Percentiles rank a stretch among this genome's conserved stretches.
phyloP scores from a whole-genome alignment of 2,888 invertebrate genomes.

The Drosophila tripunctata region DNA sequence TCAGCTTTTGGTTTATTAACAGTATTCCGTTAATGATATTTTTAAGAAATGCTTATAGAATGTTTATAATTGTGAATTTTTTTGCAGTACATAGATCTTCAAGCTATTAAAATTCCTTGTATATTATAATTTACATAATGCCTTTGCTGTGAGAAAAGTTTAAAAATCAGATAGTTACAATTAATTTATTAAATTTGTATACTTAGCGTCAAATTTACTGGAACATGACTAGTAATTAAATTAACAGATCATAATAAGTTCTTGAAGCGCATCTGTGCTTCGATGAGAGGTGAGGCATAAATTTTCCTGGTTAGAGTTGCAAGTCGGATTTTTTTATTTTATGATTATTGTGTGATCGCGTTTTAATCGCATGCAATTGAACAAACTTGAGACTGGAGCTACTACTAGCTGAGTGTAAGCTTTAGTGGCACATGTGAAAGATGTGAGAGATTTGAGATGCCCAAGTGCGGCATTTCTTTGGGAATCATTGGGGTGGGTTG shows the following conservation, averaged over 20 bases:
- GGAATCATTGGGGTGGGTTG: slow-evolving; percentile 16
- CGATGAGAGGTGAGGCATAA: slow-evolving; percentile 2
- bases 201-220: background rate
- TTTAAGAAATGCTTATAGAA: too few species aligned
- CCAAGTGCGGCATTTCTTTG: slow-evolving; percentile 53
- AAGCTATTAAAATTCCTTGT: background rate
- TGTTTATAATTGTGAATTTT: too few species aligned
- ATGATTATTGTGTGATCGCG: slow-evolving; percentile 77
- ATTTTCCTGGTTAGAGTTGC: background rate
- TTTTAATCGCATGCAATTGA: slow-evolving; percentile 70
- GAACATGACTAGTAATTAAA: background rate
- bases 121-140: too few species aligned
- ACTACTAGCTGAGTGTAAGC: slow-evolving; percentile 42
- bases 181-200: background rate
- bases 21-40: too few species aligned
- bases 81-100: too few species aligned
- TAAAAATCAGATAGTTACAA: background rate
- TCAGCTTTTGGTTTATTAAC: too few species aligned
- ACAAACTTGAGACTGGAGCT: slow-evolving; percentile 21
- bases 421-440: slow-evolving; percentile 70
- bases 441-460: slow-evolving; percentile 28
- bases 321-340: slow-evolving; percentile 39
- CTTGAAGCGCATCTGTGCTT: slow-evolving; percentile 21
- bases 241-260: slow-evolving; percentile 5
- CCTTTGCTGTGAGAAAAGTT: too few species aligned